These are phyloP conservation scores for Xiphophorus birchmanni DNA, from an alignment of 2,797 vertebrate species.

Conservation along the genomic window DNA sequence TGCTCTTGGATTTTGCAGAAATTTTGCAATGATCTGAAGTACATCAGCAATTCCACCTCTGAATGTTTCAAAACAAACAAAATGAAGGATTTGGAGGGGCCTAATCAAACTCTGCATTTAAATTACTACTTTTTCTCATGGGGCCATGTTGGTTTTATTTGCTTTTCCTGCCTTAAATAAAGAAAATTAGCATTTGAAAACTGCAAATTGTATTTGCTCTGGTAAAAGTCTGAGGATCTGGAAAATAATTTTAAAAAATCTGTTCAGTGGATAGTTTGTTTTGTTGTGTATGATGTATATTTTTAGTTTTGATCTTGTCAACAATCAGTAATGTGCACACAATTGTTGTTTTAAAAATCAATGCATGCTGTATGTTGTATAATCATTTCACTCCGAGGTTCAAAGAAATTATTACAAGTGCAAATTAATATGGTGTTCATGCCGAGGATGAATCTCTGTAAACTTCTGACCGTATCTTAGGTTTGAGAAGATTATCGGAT, in stretches of 20 bases:
- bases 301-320: background rate
- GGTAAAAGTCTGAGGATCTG: background rate
- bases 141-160: background rate
- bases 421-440: background rate
- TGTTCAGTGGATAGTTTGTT: too few species aligned
- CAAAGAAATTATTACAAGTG: background rate
- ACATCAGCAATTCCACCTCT: background rate
- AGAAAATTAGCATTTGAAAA: background rate
- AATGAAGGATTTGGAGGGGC: background rate
- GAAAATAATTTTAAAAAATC: background rate
- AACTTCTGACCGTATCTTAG: background rate
- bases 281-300: background rate
- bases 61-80: background rate
- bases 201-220: background rate
- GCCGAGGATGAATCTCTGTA: background rate
- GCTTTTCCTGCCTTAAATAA: background rate
- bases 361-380: background rate
- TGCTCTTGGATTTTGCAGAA: background rate
- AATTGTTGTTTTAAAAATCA: background rate
- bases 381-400: background rate
- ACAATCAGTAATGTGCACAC: background rate
- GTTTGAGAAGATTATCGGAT: slow-evolving; percentile 36
- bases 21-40: background rate
- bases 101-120: background rate
- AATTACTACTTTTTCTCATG: background rate